These are phyloP conservation scores for Meta bourneti DNA, from an alignment of 2,888 invertebrate genomes.

Conservation along the genomic window DNA sequence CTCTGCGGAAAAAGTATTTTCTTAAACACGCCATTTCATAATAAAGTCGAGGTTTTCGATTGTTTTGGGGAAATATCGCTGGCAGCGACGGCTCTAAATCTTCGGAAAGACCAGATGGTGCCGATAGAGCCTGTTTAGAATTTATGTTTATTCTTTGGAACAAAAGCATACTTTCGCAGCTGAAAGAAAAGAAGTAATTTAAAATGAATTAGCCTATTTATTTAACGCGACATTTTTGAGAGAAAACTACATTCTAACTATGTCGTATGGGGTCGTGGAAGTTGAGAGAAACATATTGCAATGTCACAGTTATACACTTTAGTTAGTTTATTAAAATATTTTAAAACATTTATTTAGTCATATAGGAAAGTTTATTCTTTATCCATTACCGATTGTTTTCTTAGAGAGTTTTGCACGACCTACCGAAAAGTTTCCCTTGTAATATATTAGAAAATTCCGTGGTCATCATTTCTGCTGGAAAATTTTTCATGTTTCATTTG, in stretches of 20 bases:
- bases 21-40: constrained; percentile 46
- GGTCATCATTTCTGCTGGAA: too few relatives aligned
- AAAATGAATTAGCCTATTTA: neutral
- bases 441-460: too few relatives aligned
- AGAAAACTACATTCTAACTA: neutral
- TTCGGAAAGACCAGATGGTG: neutral
- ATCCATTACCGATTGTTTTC: too few relatives aligned
- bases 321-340: too few relatives aligned
- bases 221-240: neutral
- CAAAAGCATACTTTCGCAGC: neutral
- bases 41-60: constrained; percentile 41
- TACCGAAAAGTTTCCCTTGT: too few relatives aligned
- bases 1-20: constrained; percentile 11
- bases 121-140: neutral
- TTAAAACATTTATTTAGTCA: too few relatives aligned
- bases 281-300: too few relatives aligned
- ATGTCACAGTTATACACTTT: too few relatives aligned
- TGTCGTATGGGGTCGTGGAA: too few relatives aligned
- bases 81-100: neutral
- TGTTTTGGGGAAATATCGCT: neutral
- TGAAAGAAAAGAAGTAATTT: neutral
- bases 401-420: too few relatives aligned
- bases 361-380: too few relatives aligned
- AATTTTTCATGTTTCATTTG: too few relatives aligned
- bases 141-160: neutral